Percentiles rank a stretch among this genome's conserved stretches.
These are phyloP conservation scores for Lasiommata megera DNA, from an alignment of 2,888 invertebrate species.

Conservation along the genomic window DNA sequence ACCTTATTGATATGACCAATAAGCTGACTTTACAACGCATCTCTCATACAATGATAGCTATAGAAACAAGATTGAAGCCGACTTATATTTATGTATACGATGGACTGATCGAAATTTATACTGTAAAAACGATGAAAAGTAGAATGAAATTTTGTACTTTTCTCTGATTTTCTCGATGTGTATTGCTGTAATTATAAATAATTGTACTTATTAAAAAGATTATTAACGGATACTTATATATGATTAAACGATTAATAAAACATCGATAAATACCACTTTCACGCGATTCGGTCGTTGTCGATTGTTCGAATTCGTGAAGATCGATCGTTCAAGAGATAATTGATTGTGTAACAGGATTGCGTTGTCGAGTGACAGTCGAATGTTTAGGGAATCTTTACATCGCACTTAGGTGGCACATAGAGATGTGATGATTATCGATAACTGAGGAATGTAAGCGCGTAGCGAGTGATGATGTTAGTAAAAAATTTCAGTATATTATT, in stretches of 20 bases:
- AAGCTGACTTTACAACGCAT: neutral
- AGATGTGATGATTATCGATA: constrained; percentile 18
- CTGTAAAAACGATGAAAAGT: neutral
- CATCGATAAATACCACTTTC: neutral
- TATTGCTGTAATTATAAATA: neutral
- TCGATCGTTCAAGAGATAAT: constrained; percentile 6
- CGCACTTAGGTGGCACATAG: constrained; percentile 5
- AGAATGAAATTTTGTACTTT: neutral
- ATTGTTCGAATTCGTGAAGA: constrained; percentile 2
- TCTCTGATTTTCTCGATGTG: neutral
- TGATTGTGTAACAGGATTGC: too few relatives aligned
- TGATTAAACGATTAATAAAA: neutral
- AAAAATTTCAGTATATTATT: too few relatives aligned
- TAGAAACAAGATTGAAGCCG: neutral
- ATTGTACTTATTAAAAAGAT: neutral
- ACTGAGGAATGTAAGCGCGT: constrained; percentile 13
- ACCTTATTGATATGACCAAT: neutral
- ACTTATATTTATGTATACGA: neutral
- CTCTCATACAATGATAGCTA: too few relatives aligned
- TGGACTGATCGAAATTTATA: neutral
- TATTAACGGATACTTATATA: neutral
- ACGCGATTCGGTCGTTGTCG: neutral
- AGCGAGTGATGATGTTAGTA: neutral
- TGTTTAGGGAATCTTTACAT: constrained; percentile 11
- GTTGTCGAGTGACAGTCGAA: constrained; percentile 14